Evolutionary conservation across 2,888 invertebrate species (phyloP), one percentile per base, ranked within the genome.

Genomic region (Myathropa florea): DNA sequence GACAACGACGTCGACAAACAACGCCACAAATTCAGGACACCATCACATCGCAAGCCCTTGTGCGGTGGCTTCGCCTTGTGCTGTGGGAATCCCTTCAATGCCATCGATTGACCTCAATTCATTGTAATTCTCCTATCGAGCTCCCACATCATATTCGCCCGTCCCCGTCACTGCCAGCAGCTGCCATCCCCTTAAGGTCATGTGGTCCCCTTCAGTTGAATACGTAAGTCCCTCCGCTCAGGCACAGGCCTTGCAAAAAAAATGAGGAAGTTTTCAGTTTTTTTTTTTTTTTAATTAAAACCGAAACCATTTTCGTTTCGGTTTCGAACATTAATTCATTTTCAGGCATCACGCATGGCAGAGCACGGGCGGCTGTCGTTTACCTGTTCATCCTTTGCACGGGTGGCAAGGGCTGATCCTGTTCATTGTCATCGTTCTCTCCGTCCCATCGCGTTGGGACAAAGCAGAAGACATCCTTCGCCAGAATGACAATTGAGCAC

Each of bases 401-500:
- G n/a, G 28, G 24, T n/a, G 53, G n/a, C 10, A n/a, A 14, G 4
- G 21, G 4, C n/a, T 46, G 46, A 39, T 39, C 39, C n/a, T 39
- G 39, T n/a, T 39, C 46, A 18, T 18, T 46, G 46, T 28, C 26
- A 14, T n/a, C 26, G 24, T 7, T 24, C 26, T 21, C 18, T 14
- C 23, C 55, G 67, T n/a, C n/a, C n/a, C 28, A 57, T 24, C 10
- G 21, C 59, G 36, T 4, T 59, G 23, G 36, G 53, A 59, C 36
- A 24, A 24, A 6, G 14, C 14, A 26, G 36, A 53, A 24, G n/a
- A n/a, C n/a, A n/a, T n/a, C 24, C 59, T 59, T 33, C 75, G n/a
- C 33, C 64, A 64, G n/a, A 65, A 60, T 76, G 76, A 46, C 70
- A 70, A 82, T 82, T 82, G 70, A 65, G 70, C 76, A 82, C 64